Evolutionary conservation across 2,797 vertebrate genomes (phyloP).

Genomic region (Garrulus glandarius): DNA sequence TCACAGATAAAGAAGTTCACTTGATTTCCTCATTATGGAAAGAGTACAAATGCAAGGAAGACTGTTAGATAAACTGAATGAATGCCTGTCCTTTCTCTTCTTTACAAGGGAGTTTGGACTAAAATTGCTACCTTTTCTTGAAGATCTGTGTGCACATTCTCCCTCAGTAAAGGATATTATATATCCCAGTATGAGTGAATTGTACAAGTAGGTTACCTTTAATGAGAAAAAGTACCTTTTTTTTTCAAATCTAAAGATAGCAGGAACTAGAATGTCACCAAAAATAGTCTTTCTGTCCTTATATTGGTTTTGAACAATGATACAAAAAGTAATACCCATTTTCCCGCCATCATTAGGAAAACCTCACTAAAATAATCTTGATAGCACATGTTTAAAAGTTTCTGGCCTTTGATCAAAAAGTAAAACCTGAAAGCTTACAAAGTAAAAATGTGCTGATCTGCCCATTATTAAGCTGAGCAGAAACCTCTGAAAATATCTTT

Average conservation of each 20-base stretch:
- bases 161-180: background rate
- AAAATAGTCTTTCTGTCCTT: constrained; percentile 36
- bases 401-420: background rate
- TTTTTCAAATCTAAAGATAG: constrained; percentile 30
- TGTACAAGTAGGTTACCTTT: constrained; percentile 52
- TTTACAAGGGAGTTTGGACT: background rate
- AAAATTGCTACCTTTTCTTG: constrained; percentile 21
- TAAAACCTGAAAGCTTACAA: background rate
- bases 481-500: background rate
- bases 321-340: background rate
- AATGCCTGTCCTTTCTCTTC: background rate
- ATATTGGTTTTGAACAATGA: constrained; percentile 14
- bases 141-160: constrained; percentile 2
- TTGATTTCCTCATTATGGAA: background rate
- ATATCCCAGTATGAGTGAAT: constrained; percentile 18
- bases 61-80: background rate
- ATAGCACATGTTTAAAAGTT: background rate
- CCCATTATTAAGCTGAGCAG: background rate
- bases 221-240: constrained; percentile 7
- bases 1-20: background rate
- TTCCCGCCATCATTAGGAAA: constrained; percentile 16
- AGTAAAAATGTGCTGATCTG: background rate
- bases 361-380: background rate
- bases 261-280: constrained; percentile 10
- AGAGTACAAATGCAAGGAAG: background rate